Base-by-base conservation (phyloP, 2,888 invertebrate species). In the Saturnia japonica region DNA sequence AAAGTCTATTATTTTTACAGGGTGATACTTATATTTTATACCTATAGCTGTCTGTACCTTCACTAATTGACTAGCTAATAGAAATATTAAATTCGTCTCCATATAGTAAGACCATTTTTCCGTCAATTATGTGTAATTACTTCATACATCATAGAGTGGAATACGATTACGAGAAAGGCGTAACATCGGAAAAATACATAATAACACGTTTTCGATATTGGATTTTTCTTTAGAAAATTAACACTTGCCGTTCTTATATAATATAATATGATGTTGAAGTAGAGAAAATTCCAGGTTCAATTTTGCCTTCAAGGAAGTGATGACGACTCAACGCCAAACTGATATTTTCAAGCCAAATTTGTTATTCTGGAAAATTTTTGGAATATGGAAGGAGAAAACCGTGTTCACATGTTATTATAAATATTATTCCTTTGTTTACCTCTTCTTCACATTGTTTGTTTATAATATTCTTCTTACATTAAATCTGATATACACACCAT, bases 401-500 rank as follows among this genome's bases (percentile, higher is more conserved):
- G 69, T 78, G 0, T 77, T 74, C 19, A 84, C 78, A 80, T 82
- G n/a, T n/a, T n/a, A 78, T 72, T 91, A 90, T 64, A 88, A 82
- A 82, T 87, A 78, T 69, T 91, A 83, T 75, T 87, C 88, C 0
- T 73, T 75, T 57, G 0, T 79, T 11, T 91, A 85, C 68, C 76
- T 91, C 0, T 76, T 83, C 28, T 57, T 82, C 19, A 85, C 83
- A 1, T 75, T 87, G 11, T 72, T 85, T 4, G 67, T 79, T 64
- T 91, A 91, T 72, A 85, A 88, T 68, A 57, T 83, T 28, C 78
- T 91, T 28, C 75, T 92, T 9, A 85, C 88, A 22, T 28, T 91
- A 16, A 91, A 89, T 74, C 74, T 92, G 51, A 68, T 83, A 62
- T 88, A 84, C 68, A 89, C 88, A 1, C 91, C 91, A 1, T 78